Percentiles rank a stretch among this genome's conserved stretches.
phyloP scores from a whole-genome alignment of 2,113 vertebrate species.

The Onychostoma macrolepis region DNA sequence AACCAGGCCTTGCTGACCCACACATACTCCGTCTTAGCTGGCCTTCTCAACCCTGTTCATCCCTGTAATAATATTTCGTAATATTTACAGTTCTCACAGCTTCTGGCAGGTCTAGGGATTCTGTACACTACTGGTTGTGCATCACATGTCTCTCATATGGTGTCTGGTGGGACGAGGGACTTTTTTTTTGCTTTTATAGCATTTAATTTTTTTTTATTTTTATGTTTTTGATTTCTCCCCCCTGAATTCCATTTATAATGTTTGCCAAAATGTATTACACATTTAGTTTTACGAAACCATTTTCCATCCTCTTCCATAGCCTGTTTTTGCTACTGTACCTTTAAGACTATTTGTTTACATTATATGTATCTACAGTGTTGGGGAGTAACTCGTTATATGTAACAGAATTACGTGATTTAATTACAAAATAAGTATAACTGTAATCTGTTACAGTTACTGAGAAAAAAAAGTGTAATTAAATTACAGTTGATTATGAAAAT shows the following conservation, averaged over 20 bases:
- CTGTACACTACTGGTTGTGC: not conserved
- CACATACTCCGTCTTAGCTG: constrained; percentile 49
- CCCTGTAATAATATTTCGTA: constrained; percentile 38
- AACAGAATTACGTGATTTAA: too few species aligned
- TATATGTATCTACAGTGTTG: too few species aligned
- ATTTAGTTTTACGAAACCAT: not conserved
- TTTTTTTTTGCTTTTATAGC: not conserved
- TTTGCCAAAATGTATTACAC: not conserved
- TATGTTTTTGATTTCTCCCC: not conserved
- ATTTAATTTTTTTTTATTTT: not conserved
- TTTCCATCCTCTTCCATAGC: too few species aligned
- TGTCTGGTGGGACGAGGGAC: not conserved
- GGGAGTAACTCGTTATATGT: too few species aligned
- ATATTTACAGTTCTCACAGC: constrained; percentile 46
- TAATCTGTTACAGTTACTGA: too few species aligned
- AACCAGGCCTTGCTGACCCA: constrained; percentile 58
- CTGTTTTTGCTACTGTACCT: too few species aligned
- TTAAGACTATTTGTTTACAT: too few species aligned
- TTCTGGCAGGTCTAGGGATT: constrained; percentile 20
- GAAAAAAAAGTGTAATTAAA: too few species aligned
- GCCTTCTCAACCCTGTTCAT: constrained; percentile 38
- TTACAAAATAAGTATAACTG: too few species aligned
- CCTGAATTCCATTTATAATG: not conserved
- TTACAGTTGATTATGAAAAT: too few species aligned
- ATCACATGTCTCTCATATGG: not conserved